These are phyloP conservation scores for Chionoecetes opilio DNA, from an alignment of 1,140 invertebrate species.

Conservation along the genomic window DNA sequence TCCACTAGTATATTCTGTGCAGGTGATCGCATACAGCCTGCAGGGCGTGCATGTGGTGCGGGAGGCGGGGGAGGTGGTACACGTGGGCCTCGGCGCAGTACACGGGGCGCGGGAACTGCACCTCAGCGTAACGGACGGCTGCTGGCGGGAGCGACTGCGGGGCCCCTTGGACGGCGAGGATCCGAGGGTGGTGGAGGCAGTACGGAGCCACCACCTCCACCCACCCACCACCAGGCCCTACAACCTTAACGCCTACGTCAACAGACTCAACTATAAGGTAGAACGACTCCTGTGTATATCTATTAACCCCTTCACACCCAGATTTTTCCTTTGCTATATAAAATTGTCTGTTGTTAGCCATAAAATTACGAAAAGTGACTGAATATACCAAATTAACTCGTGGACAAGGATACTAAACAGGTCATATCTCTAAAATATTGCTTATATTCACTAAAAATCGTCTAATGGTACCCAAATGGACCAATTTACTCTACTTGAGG, in stretches of 20 bases:
- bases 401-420: too few species aligned
- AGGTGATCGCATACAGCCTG: slow-evolving; percentile 44
- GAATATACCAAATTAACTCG: too few species aligned
- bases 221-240: slow-evolving; percentile 48
- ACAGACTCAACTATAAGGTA: slow-evolving; percentile 67
- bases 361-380: too few species aligned
- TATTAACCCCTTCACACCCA: neutral
- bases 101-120: slow-evolving; percentile 9
- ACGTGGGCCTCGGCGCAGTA: slow-evolving; percentile 48
- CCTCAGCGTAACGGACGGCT: neutral
- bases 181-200: neutral
- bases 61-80: slow-evolving; percentile 31
- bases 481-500: too few species aligned
- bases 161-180: slow-evolving; percentile 60
- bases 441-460: too few species aligned
- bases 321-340: too few species aligned
- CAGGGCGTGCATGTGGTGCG: slow-evolving; percentile 40
- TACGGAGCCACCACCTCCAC: slow-evolving; percentile 38
- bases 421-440: too few species aligned
- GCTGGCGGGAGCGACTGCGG: slow-evolving; percentile 49
- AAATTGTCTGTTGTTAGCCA: too few species aligned
- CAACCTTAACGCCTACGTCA: slow-evolving; percentile 47
- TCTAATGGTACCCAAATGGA: too few species aligned
- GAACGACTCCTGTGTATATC: neutral
- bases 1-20: slow-evolving; percentile 15